These are phyloP conservation scores for Litocranius walleri DNA, from an alignment of 2,113 vertebrate species.

Conservation along the genomic window DNA sequence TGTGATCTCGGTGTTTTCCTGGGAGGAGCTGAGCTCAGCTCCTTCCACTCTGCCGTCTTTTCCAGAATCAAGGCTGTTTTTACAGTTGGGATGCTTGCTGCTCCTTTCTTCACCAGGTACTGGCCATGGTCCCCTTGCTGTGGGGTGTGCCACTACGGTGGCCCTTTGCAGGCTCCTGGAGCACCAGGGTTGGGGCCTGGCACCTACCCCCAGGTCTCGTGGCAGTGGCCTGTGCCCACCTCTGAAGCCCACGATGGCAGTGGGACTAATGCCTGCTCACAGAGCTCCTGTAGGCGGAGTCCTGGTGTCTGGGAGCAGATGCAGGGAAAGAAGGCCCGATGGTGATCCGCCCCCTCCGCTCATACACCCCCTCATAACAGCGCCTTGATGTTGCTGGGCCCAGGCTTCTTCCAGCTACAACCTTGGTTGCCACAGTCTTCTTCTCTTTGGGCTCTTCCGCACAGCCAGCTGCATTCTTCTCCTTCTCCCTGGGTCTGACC, in stretches of 20 bases:
- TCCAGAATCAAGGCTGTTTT: not conserved
- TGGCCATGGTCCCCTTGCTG: not conserved
- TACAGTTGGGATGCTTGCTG: not conserved
- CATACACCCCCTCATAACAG: not conserved
- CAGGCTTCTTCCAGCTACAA: not conserved
- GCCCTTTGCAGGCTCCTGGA: not conserved
- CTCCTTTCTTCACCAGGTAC: not conserved
- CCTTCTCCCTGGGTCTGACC: not conserved
- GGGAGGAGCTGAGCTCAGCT: not conserved
- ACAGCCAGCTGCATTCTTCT: accelerated
- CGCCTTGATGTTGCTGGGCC: not conserved
- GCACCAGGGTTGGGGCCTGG: not conserved
- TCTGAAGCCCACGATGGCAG: not conserved
- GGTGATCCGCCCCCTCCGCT: not conserved
- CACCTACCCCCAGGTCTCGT: not conserved
- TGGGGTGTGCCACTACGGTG: not conserved
- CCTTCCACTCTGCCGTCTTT: not conserved
- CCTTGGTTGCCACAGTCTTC: not conserved
- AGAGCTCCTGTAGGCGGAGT: not conserved
- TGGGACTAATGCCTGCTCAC: not conserved
- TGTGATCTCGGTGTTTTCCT: not conserved
- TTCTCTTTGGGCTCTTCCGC: not conserved
- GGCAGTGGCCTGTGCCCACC: not conserved
- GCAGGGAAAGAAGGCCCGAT: not conserved
- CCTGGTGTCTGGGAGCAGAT: not conserved